Evolutionary conservation across 2,113 vertebrate genomes (phyloP).

Genomic region (Marmota flaviventris): DNA sequence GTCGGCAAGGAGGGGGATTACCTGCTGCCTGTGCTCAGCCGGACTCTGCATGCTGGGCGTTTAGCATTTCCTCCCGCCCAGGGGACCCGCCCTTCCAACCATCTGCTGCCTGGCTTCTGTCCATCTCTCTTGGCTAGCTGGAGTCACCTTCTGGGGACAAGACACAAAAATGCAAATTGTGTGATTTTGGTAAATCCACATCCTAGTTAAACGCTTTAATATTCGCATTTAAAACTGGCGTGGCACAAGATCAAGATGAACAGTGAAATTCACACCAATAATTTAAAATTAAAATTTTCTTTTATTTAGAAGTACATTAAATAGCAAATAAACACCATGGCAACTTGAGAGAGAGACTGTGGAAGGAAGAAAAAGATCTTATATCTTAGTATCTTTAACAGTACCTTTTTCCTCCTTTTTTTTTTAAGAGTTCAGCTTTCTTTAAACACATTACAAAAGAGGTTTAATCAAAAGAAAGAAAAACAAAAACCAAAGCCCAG

Average conservation of each 20-base stretch:
- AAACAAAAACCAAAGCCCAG: neutral
- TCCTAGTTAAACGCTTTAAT: neutral
- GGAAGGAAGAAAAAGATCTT: neutral
- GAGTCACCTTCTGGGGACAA: slow-evolving; percentile 12
- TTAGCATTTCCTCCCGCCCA: neutral
- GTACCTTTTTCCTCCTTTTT: neutral
- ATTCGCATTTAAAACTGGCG: neutral
- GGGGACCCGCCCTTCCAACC: neutral
- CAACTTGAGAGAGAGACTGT: neutral
- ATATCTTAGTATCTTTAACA: neutral
- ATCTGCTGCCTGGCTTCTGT: neutral
- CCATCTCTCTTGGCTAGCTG: slow-evolving; percentile 26
- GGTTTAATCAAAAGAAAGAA: neutral
- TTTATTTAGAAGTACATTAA: slow-evolving; percentile 32
- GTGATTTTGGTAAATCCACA: neutral
- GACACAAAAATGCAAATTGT: neutral
- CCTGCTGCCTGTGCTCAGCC: neutral
- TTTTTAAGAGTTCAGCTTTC: neutral
- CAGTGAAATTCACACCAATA: neutral
- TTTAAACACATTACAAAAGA: neutral
- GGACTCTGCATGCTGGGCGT: neutral
- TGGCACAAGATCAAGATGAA: neutral
- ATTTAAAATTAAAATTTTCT: slow-evolving; percentile 33
- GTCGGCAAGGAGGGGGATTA: neutral
- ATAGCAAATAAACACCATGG: slow-evolving; percentile 29